Evolutionary conservation across 2,797 vertebrate genomes (phyloP).

Genomic region (Myotis daubentonii): DNA sequence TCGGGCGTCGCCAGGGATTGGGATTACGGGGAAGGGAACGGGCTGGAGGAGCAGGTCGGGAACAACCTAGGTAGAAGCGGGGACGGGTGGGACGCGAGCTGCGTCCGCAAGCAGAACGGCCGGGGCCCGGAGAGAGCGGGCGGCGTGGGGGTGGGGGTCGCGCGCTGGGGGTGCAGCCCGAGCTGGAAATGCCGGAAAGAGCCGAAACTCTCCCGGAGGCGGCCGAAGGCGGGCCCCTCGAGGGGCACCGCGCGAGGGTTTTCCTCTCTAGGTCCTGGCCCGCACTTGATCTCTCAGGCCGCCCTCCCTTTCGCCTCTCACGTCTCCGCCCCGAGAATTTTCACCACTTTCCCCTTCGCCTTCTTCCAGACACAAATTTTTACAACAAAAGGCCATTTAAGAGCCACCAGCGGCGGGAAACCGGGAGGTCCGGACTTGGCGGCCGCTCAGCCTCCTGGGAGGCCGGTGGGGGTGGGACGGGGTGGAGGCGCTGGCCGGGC

Average conservation of each 20-base stretch:
- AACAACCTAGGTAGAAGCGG: not conserved
- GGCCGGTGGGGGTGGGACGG: accelerated
- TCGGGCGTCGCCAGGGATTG: not conserved
- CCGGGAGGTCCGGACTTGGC: not conserved
- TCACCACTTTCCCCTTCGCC: not conserved
- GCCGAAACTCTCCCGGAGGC: slow-evolving; percentile 69
- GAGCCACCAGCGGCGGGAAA: not conserved
- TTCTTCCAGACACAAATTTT: not conserved
- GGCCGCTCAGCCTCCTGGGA: not conserved
- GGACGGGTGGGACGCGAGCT: not conserved
- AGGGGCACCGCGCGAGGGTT: not conserved
- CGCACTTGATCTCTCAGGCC: accelerated
- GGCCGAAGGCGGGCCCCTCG: slow-evolving; percentile 40
- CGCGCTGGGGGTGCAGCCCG: not conserved
- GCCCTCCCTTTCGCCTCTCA: accelerated
- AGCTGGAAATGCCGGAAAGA: slow-evolving; percentile 73
- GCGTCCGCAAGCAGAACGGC: not conserved
- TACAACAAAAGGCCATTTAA: not conserved
- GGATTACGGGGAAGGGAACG: not conserved
- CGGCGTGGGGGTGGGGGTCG: not conserved
- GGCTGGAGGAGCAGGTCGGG: not conserved
- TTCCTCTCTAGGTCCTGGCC: not conserved
- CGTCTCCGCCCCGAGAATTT: not conserved
- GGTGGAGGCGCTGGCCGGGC: not conserved
- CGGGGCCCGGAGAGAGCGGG: not conserved